phyloP scores from a whole-genome alignment of 2,797 vertebrate genomes.

The Enteromius paludinosus region DNA sequence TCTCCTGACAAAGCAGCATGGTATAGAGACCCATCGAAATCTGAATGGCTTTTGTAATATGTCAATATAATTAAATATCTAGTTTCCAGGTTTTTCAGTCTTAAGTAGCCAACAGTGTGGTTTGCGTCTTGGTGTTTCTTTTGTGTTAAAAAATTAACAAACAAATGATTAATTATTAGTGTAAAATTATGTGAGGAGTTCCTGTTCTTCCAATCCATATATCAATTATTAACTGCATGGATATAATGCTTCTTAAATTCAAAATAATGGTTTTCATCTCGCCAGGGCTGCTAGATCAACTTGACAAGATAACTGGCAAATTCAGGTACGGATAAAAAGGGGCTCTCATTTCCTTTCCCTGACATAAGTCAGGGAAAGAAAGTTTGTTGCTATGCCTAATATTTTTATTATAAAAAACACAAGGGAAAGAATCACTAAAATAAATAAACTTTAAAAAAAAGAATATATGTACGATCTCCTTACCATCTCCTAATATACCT shows the following conservation, averaged over 20 bases:
- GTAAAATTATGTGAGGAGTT: background rate
- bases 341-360: background rate
- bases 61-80: conserved; percentile 65
- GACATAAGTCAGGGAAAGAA: background rate
- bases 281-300: background rate
- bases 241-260: background rate
- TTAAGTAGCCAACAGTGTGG: background rate
- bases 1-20: conserved; percentile 73
- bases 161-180: background rate
- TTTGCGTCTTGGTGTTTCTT: background rate
- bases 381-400: background rate
- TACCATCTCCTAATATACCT: too few species aligned
- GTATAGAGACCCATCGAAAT: conserved; percentile 63
- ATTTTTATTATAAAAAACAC: too few species aligned
- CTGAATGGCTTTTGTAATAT: conserved; percentile 61
- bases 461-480: too few species aligned
- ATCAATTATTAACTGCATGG: background rate
- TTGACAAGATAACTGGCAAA: background rate
- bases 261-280: background rate
- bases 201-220: background rate
- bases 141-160: background rate
- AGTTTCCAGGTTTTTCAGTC: conserved; percentile 18
- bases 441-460: too few species aligned
- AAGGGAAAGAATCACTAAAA: too few species aligned
- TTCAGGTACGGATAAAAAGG: background rate